Evolutionary conservation across 2,113 vertebrate genomes (phyloP).

Genomic region (Salvelinus fontinalis): DNA sequence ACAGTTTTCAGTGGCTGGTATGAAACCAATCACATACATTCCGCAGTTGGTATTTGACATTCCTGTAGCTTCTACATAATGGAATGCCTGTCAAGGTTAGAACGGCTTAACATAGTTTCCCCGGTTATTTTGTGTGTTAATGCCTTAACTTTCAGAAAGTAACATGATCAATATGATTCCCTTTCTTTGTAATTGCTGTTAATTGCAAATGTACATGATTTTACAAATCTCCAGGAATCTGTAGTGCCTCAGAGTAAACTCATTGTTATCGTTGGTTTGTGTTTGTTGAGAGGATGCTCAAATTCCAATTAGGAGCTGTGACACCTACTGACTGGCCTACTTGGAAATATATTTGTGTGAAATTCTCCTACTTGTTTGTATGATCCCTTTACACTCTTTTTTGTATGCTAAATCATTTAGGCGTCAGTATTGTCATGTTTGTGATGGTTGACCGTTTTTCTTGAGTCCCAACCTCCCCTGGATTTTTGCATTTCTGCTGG

Average conservation of each 20-base stretch:
- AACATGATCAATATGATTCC: conserved; percentile 6
- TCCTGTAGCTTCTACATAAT: neutral
- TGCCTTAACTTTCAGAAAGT: conserved; percentile 51
- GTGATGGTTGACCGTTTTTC: conserved; percentile 8
- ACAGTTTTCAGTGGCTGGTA: neutral
- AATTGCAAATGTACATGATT: neutral
- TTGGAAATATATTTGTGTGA: conserved; percentile 13
- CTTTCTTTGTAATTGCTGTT: neutral
- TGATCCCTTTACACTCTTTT: neutral
- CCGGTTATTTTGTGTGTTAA: conserved; percentile 2
- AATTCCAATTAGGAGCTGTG: conserved; percentile 10
- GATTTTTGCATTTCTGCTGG: conserved; percentile 54
- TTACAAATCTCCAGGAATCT: neutral
- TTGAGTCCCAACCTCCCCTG: neutral
- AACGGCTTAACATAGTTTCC: neutral
- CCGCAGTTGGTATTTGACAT: neutral
- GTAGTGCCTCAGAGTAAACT: conserved; percentile 1
- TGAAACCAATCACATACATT: neutral
- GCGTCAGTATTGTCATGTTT: conserved; percentile 27
- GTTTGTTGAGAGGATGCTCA: conserved; percentile 15
- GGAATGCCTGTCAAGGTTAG: neutral
- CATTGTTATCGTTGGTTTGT: neutral
- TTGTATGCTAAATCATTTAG: conserved; percentile 4
- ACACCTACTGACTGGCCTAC: conserved; percentile 48
- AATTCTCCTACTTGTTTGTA: neutral